Percentiles rank a stretch among this genome's conserved stretches.
These are phyloP conservation scores for Telmatherina bonti DNA, from an alignment of 2,797 vertebrate genomes.

Conservation along the genomic window DNA sequence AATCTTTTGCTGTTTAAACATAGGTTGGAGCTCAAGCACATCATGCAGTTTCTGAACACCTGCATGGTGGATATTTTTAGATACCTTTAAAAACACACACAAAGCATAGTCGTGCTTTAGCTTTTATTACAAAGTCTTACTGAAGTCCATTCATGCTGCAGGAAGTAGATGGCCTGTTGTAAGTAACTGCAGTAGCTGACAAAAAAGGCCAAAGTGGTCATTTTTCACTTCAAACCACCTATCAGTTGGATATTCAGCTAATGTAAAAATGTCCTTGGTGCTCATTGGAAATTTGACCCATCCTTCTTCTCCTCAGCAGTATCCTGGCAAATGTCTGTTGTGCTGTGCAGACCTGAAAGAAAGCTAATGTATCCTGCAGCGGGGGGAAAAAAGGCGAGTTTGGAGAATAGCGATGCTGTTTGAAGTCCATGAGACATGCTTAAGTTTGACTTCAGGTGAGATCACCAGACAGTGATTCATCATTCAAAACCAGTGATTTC, in stretches of 20 bases:
- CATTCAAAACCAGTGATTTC: slow-evolving; percentile 18
- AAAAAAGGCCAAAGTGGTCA: slow-evolving; percentile 18
- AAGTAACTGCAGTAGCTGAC: slow-evolving; percentile 32
- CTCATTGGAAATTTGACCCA: slow-evolving; percentile 57
- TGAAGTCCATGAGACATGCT: slow-evolving; percentile 13
- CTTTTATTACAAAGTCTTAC: slow-evolving; percentile 30
- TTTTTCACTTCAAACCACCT: slow-evolving; percentile 42
- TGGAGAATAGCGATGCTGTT: slow-evolving; percentile 11
- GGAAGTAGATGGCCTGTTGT: slow-evolving; percentile 32
- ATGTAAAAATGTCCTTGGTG: slow-evolving; percentile 48
- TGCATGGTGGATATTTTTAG: slow-evolving; percentile 15
- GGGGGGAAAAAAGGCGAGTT: slow-evolving; percentile 9
- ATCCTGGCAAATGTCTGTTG: not conserved
- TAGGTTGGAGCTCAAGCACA: not conserved
- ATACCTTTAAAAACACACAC: slow-evolving; percentile 2
- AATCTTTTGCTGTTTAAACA: not conserved
- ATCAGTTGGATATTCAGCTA: slow-evolving; percentile 45
- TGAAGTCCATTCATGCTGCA: slow-evolving; percentile 34
- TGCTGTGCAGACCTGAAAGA: slow-evolving; percentile 7
- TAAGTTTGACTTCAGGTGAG: slow-evolving; percentile 15
- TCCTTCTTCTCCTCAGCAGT: slow-evolving; percentile 35
- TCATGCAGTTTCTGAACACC: not conserved
- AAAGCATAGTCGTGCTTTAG: not conserved
- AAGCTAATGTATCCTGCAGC: slow-evolving; percentile 21
- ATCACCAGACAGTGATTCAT: not conserved